Base-by-base conservation (phyloP, 2,888 invertebrate species). In the Caradrina clavipalpis region DNA sequence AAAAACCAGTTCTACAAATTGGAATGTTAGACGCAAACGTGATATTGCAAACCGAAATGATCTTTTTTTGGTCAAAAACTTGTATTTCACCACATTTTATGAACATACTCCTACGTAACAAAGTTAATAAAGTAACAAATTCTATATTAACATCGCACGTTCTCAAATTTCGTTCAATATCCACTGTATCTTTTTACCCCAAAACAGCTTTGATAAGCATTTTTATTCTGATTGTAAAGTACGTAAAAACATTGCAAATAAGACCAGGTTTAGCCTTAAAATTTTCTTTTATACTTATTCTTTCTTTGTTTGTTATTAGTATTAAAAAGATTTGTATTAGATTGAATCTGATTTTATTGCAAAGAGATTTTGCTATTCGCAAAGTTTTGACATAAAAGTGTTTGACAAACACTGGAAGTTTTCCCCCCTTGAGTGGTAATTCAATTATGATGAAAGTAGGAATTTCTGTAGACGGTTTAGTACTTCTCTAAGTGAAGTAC, bases 341-440 rank as follows among this genome's bases (percentile, higher is more conserved):
- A 58, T 76, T 47, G 39, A 11, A 54, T 47, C 22, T 39, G 17
- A 42, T 65, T 76, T 54, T 55, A 70, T 45, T 58, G 50, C 26
- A 22, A 54, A 65, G 26, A 76, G 21, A 58, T 65, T 76, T 65
- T 45, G 53, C 60, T 61, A 57, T 65, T 70, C 65, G 42, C 45
- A 61, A 65, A 76, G 65, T 70, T 75, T 54, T 57, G 50, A 31
- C 54, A 61, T 31, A 58, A 65, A 69, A 76, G 42, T 76, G 70
- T 70, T 76, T 76, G 39, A 64, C 70, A 70, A 76, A 76, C 64
- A 70, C n/a, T 70, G 45, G 17, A 57, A 76, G 42, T 76, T 69
- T 54, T 62, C 54, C 19, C 63, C 42, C 13, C 50, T 63, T 47
- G 31, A 59, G 58, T 62, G 50, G 55, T 69, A 62, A 74, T 74